A percentile compares a stretch with the other conserved stretches of the same genome.
These are phyloP conservation scores for Colletes latitarsis DNA, from an alignment of 1,140 invertebrate genomes.

Conservation along the genomic window DNA sequence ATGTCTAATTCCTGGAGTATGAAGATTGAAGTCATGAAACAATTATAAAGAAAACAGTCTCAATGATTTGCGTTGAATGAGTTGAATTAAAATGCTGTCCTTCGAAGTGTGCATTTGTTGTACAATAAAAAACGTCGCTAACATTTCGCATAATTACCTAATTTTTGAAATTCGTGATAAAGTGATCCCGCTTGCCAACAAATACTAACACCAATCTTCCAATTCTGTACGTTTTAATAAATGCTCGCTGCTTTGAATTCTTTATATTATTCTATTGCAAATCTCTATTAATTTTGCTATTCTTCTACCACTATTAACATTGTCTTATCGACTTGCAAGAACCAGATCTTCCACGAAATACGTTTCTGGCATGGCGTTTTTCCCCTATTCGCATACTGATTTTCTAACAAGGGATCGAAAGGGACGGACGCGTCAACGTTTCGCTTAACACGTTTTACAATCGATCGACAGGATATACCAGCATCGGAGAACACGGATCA, in stretches of 20 bases:
- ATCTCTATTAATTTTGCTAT: not conserved
- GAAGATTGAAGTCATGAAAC: too few relatives aligned
- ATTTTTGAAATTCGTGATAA: not conserved
- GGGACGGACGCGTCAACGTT: not conserved
- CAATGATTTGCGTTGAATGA: too few relatives aligned
- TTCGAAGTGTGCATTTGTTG: not conserved
- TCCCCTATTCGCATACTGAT: slow-evolving; percentile 38
- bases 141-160: not conserved
- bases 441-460: slow-evolving; percentile 40
- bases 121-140: not conserved
- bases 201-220: slow-evolving; percentile 4
- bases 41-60: too few relatives aligned
- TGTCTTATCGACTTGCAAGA: slow-evolving; percentile 65
- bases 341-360: slow-evolving; percentile 68
- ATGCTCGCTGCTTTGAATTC: slow-evolving; percentile 3
- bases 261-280: not conserved
- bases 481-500: slow-evolving; percentile 84
- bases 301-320: slow-evolving; percentile 18
- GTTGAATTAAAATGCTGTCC: not conserved
- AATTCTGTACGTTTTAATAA: slow-evolving; percentile 4
- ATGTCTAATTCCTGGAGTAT: too few relatives aligned
- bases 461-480: slow-evolving; percentile 86
- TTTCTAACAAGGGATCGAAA: slow-evolving; percentile 59
- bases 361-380: slow-evolving; percentile 79
- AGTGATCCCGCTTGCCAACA: not conserved